Base-by-base conservation (phyloP, 2,888 invertebrate genomes). In the Drosophila greeni region DNA sequence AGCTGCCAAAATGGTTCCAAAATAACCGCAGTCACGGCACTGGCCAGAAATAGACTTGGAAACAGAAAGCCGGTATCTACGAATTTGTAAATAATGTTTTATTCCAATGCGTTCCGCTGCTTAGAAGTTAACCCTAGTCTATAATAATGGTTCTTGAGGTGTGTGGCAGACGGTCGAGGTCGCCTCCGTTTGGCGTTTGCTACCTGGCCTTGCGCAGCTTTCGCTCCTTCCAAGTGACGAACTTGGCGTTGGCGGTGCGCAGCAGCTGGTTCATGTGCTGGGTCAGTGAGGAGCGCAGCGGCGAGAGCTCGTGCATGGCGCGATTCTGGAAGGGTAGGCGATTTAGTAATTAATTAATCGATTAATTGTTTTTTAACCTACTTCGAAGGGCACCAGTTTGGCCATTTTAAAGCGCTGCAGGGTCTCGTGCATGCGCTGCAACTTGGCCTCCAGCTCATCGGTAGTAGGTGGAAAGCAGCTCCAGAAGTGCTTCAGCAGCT, bases 401-500 rank as follows among this genome's bases (percentile, higher is more conserved):
- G 94, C 94, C 85, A 93, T 92, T 87, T 97, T 94, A 89, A 97
- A 98, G 86, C 95, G 92, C 74, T 95, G 94, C 74, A 98, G 88
- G 1, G 97, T 97, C 76, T 95, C 95, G 77, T 97, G 95, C 93
- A 97, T 97, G 86, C 94, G 93, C n/a, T 94, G 90, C 2, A 95
- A 93, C 88, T 95, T 93, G 23, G 94, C 93, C 87, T 96, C 95
- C 36, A 94, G 89, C 54, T 92, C 92, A 20, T 93, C 91, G 3
- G 93, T 93, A 0, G 93, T 93, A 0, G 94, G 93, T 34, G 95
- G 95, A 90, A 99, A 98, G 87, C 97, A 95, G 43, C 93, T 92
- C 98, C 99, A 99, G 90, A 99, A 95, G 89, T 98, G 98, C 65
- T 95, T 92, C 14, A 98, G 90, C 64, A 99, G 89, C 90, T 99